Conservation (phyloP, 1,140 invertebrate species). For the Polypedilum pembai region DNA sequence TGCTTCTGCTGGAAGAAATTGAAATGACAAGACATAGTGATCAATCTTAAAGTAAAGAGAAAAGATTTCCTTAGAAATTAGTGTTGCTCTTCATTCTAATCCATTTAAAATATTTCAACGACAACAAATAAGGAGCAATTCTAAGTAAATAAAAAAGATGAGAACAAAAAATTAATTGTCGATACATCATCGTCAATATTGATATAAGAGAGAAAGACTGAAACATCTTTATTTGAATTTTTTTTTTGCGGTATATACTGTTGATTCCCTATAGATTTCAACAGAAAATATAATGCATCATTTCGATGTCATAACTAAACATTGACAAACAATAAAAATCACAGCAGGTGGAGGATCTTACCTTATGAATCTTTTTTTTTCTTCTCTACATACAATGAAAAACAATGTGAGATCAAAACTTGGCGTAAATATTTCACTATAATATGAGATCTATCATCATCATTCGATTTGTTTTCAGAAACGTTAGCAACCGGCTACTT, state of each 20-base stretch:
- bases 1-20: not conserved
- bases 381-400: not conserved
- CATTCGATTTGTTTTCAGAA: slow-evolving; percentile 7
- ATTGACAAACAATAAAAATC: slow-evolving; percentile 25
- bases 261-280: slow-evolving; percentile 22
- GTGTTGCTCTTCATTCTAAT: not conserved
- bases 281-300: slow-evolving; percentile 27
- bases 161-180: not conserved
- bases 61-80: slow-evolving; percentile 1
- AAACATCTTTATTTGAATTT: not conserved
- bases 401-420: not conserved
- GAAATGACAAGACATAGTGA: not conserved
- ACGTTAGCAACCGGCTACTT: slow-evolving; percentile 16
- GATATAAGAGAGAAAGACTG: not conserved
- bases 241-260: not conserved
- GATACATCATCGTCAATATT: slow-evolving; percentile 25
- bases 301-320: slow-evolving; percentile 21
- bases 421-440: slow-evolving; percentile 8
- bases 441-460: not conserved
- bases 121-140: not conserved
- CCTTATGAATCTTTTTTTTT: not conserved
- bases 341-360: slow-evolving; percentile 14
- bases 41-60: not conserved
- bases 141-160: no score
- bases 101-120: slow-evolving; percentile 24